Conservation (phyloP, 2,113 vertebrate genomes). For the Numida meleagris region DNA sequence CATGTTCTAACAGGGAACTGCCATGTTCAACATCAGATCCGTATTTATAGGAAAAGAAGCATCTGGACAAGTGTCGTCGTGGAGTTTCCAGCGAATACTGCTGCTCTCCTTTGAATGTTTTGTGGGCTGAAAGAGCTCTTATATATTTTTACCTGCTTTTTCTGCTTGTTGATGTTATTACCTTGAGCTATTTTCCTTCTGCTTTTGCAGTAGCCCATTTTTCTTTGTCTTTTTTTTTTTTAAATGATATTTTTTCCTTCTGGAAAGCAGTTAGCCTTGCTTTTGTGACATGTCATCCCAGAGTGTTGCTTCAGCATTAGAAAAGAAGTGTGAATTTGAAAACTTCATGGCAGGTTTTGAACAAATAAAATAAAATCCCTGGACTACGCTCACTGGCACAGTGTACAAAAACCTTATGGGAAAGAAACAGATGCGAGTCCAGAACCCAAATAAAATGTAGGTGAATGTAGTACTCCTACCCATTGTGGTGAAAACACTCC, state of each 20-base stretch:
- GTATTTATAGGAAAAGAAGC: background rate
- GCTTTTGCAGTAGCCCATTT: background rate
- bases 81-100: background rate
- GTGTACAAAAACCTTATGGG: background rate
- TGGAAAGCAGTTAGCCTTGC: background rate
- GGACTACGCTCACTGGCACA: background rate
- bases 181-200: background rate
- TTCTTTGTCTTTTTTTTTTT: background rate
- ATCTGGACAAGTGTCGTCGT: background rate
- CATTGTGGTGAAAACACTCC: background rate
- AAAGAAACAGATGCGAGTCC: background rate
- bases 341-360: background rate
- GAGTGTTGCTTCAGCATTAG: background rate
- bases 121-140: background rate
- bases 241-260: background rate
- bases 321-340: constrained; percentile 15
- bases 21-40: constrained; percentile 4
- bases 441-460: background rate
- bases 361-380: background rate
- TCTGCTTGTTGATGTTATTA: background rate
- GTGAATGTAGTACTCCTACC: background rate
- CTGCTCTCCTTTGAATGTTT: background rate
- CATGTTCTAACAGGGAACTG: background rate
- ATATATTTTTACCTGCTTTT: background rate
- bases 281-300: background rate